Percentiles rank a stretch among this genome's conserved stretches.
Conservation (phyloP, 2,797 vertebrate species). For the Ceyx erithaca region DNA sequence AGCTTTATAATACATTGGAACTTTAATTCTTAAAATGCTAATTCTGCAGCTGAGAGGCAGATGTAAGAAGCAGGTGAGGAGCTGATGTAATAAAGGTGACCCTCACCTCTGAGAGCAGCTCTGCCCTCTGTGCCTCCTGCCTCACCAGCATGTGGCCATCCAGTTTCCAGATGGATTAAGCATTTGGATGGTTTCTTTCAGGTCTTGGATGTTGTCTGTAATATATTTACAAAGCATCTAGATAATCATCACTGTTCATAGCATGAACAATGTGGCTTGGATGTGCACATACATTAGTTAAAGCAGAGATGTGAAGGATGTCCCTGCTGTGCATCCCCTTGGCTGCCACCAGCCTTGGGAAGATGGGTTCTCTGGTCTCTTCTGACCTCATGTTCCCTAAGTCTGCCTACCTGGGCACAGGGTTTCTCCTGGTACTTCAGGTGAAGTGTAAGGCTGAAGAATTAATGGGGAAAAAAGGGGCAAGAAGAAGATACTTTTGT, state of each 20-base stretch:
- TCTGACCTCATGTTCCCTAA: not conserved
- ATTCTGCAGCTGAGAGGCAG: not conserved
- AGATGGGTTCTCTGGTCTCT: not conserved
- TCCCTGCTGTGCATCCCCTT: rapidly evolving
- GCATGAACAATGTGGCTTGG: not conserved
- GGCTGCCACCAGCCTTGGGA: not conserved
- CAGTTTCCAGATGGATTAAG: not conserved
- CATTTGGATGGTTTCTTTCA: not conserved
- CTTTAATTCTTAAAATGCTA: not conserved
- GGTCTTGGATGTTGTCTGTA: not conserved
- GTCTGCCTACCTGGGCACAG: not conserved
- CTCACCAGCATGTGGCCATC: not conserved
- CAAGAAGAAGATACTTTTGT: not conserved
- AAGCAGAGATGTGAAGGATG: not conserved
- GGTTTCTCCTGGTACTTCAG: not conserved
- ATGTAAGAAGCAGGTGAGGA: not conserved
- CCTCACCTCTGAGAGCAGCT: not conserved
- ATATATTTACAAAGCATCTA: not conserved
- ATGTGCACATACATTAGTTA: not conserved
- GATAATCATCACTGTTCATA: not conserved
- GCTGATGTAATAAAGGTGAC: not conserved
- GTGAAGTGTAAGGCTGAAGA: not conserved
- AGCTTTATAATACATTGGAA: not conserved
- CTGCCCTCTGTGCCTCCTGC: not conserved
- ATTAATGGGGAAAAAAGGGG: not conserved